Evolutionary conservation across 2,888 invertebrate genomes (phyloP).

Genomic region (Apotomis capreana): DNA sequence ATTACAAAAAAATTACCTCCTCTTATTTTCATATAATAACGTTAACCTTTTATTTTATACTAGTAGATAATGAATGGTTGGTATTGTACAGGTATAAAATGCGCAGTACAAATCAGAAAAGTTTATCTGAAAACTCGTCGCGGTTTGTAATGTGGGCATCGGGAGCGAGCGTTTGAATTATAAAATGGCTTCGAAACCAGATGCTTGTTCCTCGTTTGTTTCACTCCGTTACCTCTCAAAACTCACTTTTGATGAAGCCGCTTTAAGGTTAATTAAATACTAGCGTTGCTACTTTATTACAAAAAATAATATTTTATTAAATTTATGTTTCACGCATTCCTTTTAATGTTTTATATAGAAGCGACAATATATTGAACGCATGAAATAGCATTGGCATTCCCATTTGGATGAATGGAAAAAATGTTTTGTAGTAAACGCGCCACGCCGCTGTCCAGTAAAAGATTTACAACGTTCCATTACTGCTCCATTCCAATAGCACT

Average conservation of each 20-base stretch:
- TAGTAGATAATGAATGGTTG: not conserved
- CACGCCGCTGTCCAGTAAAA: constrained; percentile 70
- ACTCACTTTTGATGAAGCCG: constrained; percentile 22
- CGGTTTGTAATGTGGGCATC: constrained; percentile 49
- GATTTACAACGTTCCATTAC: constrained; percentile 78
- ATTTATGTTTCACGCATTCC: not conserved
- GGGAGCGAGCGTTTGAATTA: constrained; percentile 52
- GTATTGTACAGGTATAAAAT: constrained; percentile 11
- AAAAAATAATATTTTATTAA: not conserved
- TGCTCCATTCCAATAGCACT: constrained; percentile 49
- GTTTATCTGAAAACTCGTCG: constrained; percentile 45
- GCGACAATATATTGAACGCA: constrained; percentile 66
- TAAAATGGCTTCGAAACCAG: constrained; percentile 52
- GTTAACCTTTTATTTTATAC: too few species aligned
- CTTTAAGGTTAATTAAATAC: not conserved
- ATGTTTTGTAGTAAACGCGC: constrained; percentile 66
- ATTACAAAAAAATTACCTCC: too few species aligned
- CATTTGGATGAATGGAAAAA: constrained; percentile 70
- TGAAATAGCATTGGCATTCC: constrained; percentile 73
- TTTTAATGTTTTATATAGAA: constrained; percentile 3
- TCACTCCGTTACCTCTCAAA: constrained; percentile 45
- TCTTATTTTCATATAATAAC: too few species aligned
- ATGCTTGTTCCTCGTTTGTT: constrained; percentile 48
- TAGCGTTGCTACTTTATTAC: not conserved
- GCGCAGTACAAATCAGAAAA: constrained; percentile 41